Evolutionary conservation across 2,113 vertebrate species (phyloP).

Genomic region (Geococcyx californianus): DNA sequence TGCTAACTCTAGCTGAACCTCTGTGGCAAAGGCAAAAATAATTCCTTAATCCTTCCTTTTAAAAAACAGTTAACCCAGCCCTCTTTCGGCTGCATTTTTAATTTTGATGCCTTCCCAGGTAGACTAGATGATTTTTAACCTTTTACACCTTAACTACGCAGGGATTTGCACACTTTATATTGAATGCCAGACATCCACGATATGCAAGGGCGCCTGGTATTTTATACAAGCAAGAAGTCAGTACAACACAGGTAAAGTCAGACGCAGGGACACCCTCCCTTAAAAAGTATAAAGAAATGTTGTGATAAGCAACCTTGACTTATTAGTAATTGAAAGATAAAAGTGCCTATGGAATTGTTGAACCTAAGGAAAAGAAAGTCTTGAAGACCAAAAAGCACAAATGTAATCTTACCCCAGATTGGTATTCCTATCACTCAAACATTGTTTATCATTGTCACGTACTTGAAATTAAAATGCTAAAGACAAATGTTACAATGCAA

Average conservation of each 20-base stretch:
- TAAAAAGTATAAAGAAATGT: not conserved
- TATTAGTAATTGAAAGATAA: not conserved
- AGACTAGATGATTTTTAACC: not conserved
- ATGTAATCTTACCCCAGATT: not conserved
- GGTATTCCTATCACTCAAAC: not conserved
- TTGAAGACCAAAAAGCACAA: not conserved
- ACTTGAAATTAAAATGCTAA: conserved; percentile 55
- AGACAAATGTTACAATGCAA: conserved; percentile 23
- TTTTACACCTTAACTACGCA: not conserved
- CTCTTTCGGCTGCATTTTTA: not conserved
- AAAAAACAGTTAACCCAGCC: not conserved
- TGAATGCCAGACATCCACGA: not conserved
- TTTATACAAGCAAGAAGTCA: not conserved
- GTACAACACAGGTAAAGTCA: not conserved
- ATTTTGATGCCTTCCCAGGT: not conserved
- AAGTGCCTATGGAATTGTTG: not conserved
- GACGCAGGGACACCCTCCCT: not conserved
- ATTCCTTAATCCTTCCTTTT: not conserved
- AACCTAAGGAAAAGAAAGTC: not conserved
- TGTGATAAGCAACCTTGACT: not conserved
- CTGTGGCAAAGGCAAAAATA: not conserved
- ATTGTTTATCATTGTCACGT: not conserved
- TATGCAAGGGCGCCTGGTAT: not conserved
- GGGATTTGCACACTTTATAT: not conserved
- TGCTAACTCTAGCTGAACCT: not conserved